Evolutionary conservation across 2,888 invertebrate species (phyloP).

Genomic region (Dusona sp.): DNA sequence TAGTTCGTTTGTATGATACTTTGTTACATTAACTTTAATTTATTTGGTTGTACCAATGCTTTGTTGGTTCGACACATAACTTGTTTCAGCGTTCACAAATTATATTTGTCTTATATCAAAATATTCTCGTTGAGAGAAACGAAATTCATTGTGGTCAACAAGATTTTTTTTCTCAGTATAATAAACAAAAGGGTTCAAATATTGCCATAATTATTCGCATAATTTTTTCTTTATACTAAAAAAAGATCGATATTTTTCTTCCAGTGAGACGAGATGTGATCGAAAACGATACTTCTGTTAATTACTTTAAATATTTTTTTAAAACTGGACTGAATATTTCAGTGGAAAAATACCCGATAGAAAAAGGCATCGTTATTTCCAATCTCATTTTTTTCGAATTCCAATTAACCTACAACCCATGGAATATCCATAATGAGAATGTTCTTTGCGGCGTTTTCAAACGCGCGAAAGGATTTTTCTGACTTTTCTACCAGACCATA

Average conservation of each 20-base stretch:
- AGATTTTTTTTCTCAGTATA: too few relatives aligned
- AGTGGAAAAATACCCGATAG: constrained; percentile 16
- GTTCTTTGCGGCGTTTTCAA: constrained; percentile 32
- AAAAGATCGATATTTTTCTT: neutral
- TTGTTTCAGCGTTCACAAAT: too few relatives aligned
- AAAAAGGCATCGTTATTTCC: neutral
- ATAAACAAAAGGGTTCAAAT: neutral
- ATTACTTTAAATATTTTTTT: neutral
- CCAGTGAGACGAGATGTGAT: neutral
- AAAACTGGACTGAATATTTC: neutral
- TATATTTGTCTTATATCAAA: too few relatives aligned
- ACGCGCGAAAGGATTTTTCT: constrained; percentile 38
- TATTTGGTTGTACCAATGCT: too few relatives aligned
- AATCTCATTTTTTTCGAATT: neutral
- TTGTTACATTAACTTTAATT: too few relatives aligned
- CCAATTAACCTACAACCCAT: constrained; percentile 19
- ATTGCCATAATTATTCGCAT: neutral
- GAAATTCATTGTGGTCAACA: too few relatives aligned
- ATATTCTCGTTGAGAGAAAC: too few relatives aligned
- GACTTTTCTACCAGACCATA: neutral
- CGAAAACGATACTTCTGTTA: neutral
- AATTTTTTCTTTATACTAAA: neutral
- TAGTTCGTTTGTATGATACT: too few relatives aligned
- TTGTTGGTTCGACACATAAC: too few relatives aligned
- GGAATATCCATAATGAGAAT: neutral